Percentiles rank a stretch among this genome's conserved stretches.
Conservation (phyloP, 2,888 invertebrate species). For the Volucella inflata region DNA sequence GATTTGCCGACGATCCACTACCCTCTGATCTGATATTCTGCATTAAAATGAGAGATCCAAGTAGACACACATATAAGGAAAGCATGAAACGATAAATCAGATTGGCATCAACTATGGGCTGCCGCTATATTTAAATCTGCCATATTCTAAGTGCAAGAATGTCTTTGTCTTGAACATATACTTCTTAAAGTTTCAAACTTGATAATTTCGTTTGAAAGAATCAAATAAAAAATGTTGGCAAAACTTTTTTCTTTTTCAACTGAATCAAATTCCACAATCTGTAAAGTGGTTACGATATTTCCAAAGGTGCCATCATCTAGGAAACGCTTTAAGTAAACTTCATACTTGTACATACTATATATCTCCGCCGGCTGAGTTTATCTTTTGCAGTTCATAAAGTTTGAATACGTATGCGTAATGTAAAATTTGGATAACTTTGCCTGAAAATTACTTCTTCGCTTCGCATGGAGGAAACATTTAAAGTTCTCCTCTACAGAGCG, state of each 20-base stretch:
- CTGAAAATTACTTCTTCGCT: neutral
- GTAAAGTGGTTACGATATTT: neutral
- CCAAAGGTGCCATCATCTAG: neutral
- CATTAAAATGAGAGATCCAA: too few species aligned
- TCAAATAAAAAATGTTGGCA: too few species aligned
- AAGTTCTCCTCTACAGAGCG: constrained; percentile 12
- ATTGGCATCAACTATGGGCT: too few species aligned
- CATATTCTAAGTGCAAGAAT: too few species aligned
- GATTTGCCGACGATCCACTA: too few species aligned
- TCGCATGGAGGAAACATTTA: constrained; percentile 25
- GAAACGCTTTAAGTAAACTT: constrained; percentile 20
- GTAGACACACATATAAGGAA: too few species aligned
- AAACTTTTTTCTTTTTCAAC: neutral
- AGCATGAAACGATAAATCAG: too few species aligned
- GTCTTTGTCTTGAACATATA: too few species aligned
- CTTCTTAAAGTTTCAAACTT: too few species aligned
- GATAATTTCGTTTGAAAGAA: too few species aligned
- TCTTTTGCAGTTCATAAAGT: constrained; percentile 32
- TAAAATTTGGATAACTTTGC: constrained; percentile 9
- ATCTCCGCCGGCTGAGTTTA: constrained; percentile 14
- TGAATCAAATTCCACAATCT: neutral
- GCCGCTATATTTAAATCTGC: too few species aligned
- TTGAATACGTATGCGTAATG: constrained; percentile 5
- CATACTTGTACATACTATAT: neutral
- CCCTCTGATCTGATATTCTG: too few species aligned